Base-by-base conservation (phyloP, 2,113 vertebrate species). In the Psittacara wagleri region DNA sequence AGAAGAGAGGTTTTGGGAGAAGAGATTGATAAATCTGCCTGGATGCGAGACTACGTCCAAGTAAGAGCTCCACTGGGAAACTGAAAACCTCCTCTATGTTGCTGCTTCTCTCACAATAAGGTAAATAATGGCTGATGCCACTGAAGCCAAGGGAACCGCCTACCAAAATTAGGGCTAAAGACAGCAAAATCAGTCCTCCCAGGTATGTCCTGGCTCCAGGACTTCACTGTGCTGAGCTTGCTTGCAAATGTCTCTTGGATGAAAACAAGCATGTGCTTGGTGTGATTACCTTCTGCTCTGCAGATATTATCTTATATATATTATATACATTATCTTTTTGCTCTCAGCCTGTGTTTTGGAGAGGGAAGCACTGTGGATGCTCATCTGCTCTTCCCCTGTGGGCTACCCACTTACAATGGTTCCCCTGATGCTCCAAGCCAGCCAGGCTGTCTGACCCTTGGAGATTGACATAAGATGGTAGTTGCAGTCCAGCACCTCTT, bases 11-110 rank as follows among this genome's bases (percentile, higher is more conserved):
- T 96, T 92, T 67, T 0, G 3, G 89, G 70, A 95, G 95, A 82
- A 79, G 54, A 95, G 91, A 95, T 85, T 95, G 88, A 95, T 95
- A 92, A 91, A 76, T 91, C 86, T 95, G 86, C 89, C 74, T 89
- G 74, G 37, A 63, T 92, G 48, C 0, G 1, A 86, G 94, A 88
- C 1, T 5, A 54, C 41, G 69, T 49, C 95, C 88, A 87, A 83
- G 90, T 67, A 94, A 94, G 67, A 92, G 44, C 44, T 83, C 78
- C 87, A 74, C 72, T 90, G 90, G 87, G 93, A 95, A 95, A 74
- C 57, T 44, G 78, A 91, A 94, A 95, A 87, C 70, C 70, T 96
- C 37, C 59, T 95, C 44, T 79, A 5, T 66, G 74, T 74, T 85
- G 78, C 86, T 95, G 49, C 95, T 94, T 54, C 87, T 90, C 94